phyloP scores from a whole-genome alignment of 2,888 invertebrate genomes.

The Thera britannica region DNA sequence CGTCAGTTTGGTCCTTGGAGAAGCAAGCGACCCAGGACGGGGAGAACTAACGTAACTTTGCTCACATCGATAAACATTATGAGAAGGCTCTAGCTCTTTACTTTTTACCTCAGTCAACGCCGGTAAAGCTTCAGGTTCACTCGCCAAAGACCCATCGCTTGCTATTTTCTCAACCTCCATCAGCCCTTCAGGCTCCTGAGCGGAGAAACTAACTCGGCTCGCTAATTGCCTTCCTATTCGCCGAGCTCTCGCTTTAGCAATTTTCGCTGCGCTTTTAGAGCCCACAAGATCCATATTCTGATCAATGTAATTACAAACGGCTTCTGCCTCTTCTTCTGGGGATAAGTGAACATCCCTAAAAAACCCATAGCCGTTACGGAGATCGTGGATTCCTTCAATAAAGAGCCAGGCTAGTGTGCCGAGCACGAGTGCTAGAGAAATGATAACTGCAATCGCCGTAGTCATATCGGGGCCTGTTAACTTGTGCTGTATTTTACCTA shows the following conservation, averaged over 20 bases:
- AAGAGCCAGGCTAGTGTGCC: slow-evolving; percentile 67
- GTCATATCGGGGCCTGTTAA: slow-evolving; percentile 62
- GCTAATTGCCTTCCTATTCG: slow-evolving; percentile 55
- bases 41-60: slow-evolving; percentile 67
- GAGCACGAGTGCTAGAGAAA: slow-evolving; percentile 64
- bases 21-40: slow-evolving; percentile 58
- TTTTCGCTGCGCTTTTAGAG: slow-evolving; percentile 57
- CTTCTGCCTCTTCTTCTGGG: slow-evolving; percentile 70
- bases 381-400: slow-evolving; percentile 69
- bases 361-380: slow-evolving; percentile 73
- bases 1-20: slow-evolving; percentile 51
- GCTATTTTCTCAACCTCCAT: slow-evolving; percentile 46
- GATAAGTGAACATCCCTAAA: slow-evolving; percentile 70
- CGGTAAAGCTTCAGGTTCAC: slow-evolving; percentile 58
- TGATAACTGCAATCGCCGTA: slow-evolving; percentile 64
- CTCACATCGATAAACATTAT: slow-evolving; percentile 61
- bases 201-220: slow-evolving; percentile 58
- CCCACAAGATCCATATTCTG: slow-evolving; percentile 61
- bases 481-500: slow-evolving; percentile 64
- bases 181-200: slow-evolving; percentile 66
- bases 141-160: slow-evolving; percentile 44
- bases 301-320: slow-evolving; percentile 70
- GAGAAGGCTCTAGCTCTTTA: slow-evolving; percentile 43
- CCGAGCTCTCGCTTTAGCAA: slow-evolving; percentile 66
- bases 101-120: slow-evolving; percentile 59